phyloP scores from a whole-genome alignment of 2,797 vertebrate genomes.

The Gallirallus australis region DNA sequence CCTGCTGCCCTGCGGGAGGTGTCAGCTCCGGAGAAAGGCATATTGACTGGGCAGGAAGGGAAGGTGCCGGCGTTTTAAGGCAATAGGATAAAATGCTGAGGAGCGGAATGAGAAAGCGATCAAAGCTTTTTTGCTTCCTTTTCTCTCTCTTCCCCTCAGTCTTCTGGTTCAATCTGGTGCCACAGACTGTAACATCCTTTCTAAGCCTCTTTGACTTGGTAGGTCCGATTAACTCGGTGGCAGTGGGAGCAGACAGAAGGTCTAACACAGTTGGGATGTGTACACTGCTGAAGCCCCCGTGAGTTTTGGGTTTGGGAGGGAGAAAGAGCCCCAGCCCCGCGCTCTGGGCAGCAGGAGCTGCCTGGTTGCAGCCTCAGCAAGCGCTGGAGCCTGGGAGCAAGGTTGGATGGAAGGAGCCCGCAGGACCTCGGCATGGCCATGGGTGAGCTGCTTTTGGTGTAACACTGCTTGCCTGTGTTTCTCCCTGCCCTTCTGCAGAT shows the following conservation, averaged over 20 bases:
- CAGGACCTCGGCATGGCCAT: background rate
- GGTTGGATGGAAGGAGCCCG: background rate
- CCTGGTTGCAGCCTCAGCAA: background rate
- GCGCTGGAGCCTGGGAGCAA: background rate
- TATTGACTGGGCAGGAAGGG: background rate
- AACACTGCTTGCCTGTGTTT: background rate
- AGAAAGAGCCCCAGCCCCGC: background rate
- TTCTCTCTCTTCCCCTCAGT: background rate
- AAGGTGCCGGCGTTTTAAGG: background rate
- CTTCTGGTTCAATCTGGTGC: background rate
- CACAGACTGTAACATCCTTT: background rate
- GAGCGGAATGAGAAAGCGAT: background rate
- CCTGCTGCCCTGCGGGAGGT: too few species aligned
- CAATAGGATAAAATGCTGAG: background rate
- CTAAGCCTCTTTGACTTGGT: background rate
- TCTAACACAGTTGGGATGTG: background rate
- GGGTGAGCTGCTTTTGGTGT: fast-evolving
- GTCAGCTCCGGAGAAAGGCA: too few species aligned
- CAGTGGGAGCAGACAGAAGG: fast-evolving
- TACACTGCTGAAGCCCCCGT: fast-evolving
- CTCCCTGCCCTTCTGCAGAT: background rate
- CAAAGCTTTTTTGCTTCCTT: background rate
- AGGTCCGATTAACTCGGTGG: fast-evolving
- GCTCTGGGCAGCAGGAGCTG: background rate
- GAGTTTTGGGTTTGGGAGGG: fast-evolving